Conservation (phyloP, 2,888 invertebrate genomes). For the Pheosia gnoma region DNA sequence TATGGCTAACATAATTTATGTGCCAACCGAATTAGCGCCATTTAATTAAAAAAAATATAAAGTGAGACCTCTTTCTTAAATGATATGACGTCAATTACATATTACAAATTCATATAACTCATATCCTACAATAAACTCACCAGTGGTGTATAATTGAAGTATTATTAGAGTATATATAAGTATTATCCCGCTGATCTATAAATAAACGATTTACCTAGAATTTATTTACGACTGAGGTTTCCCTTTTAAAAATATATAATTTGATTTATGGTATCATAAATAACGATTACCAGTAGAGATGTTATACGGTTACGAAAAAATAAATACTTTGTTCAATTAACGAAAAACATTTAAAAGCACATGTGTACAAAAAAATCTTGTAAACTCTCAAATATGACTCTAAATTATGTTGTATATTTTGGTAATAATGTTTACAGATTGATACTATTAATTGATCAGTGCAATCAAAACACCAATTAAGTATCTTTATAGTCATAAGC, state of each 20-base stretch:
- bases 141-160: too few relatives aligned
- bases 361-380: slow-evolving; percentile 16
- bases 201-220: not conserved
- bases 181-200: not conserved
- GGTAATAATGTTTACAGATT: slow-evolving; percentile 1
- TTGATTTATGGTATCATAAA: slow-evolving; percentile 4
- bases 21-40: too few relatives aligned
- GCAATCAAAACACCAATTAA: slow-evolving; percentile 46
- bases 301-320: not conserved
- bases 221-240: slow-evolving; percentile 40
- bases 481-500: slow-evolving; percentile 27
- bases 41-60: slow-evolving; percentile 29
- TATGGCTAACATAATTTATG: too few relatives aligned
- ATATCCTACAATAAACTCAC: too few relatives aligned
- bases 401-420: not conserved
- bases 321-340: too few relatives aligned
- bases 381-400: not conserved
- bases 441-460: slow-evolving; percentile 10
- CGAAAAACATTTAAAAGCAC: not conserved
- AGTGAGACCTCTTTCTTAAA: slow-evolving; percentile 35
- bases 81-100: slow-evolving; percentile 32
- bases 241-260: slow-evolving; percentile 19
- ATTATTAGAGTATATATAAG: not conserved
- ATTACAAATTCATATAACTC: not conserved
- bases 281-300: too few relatives aligned